Evolutionary conservation across 1,140 invertebrate species (phyloP), one percentile per base, ranked within the genome.

Genomic region (Platorchestia sp.): DNA sequence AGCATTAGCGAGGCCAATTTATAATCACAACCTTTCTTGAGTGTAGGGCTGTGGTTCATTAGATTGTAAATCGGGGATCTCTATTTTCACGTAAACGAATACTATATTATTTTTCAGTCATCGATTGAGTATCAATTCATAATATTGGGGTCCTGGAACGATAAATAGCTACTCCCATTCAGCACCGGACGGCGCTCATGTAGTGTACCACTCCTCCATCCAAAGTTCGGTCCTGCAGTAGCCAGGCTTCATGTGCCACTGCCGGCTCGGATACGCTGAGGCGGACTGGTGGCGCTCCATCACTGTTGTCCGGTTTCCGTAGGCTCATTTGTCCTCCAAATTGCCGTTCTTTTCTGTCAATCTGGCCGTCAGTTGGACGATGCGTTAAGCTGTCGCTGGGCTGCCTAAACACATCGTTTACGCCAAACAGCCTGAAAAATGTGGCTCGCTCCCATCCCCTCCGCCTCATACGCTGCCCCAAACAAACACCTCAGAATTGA

Each of bases 301-400:
- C 91, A 93, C 43, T 93, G 91, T 47, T 16, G 91, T n/a, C 91
- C 91, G 0, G 91, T 47, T 93, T 93, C 91, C 91, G 91, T 44
- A 6, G 91, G 19, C 43, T 47, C 91, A 93, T 93, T 47, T 93
- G 91, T 93, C 45, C 91, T 44, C 41, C 91, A 93, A 93, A 93
- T 93, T 93, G 91, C 91, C 45, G 43, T 93, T 93, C 91, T 93
- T 93, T 93, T 93, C 91, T 93, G 91, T 93, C 91, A 93, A 93
- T 93, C 91, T 47, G 91, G 45, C 22, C 19, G 91, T 93, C 91
- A 93, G 91, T 45, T 16, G 91, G 45, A 89, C 91, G 91, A 93
- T 93, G 91, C 45, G 91, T 93, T 93, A 93, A 47, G 91, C 91
- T 93, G 91, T 93, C 91, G 45, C 91, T 45, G 91, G 44, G 91